Conservation (phyloP, 1,140 invertebrate genomes). For the honey bee (Apis mellifera) region DNA sequence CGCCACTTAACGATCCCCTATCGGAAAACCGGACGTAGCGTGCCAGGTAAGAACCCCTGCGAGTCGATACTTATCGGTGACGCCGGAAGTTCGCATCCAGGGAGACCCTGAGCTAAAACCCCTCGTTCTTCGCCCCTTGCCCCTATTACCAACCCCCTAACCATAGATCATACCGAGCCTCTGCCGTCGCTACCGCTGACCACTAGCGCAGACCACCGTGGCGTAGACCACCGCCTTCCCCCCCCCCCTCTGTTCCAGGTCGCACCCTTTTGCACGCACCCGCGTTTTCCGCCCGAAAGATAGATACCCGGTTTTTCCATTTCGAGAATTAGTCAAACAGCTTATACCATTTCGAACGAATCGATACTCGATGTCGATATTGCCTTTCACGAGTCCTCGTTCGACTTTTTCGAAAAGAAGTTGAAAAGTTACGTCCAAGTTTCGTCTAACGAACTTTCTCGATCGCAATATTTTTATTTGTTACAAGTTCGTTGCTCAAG, state of each 20-base stretch:
- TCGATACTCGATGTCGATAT: no score
- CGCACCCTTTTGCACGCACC: neutral
- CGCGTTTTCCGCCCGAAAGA: neutral
- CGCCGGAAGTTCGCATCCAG: conserved; percentile 38
- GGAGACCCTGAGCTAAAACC: neutral
- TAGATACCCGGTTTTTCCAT: conserved; percentile 37
- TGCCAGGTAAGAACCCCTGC: conserved; percentile 48
- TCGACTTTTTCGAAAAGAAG: no score
- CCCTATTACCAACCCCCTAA: neutral
- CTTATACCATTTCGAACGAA: no score
- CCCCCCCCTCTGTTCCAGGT: neutral
- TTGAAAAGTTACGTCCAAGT: no score
- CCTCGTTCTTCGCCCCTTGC: neutral
- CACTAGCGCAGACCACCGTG: neutral
- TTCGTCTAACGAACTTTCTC: no score
- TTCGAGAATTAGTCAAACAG: conserved; percentile 20
- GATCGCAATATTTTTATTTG: no score
- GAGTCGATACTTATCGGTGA: conserved; percentile 49
- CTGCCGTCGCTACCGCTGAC: no score
- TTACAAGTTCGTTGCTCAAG: no score
- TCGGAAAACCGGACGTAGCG: conserved; percentile 45
- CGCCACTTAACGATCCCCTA: neutral
- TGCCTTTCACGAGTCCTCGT: no score
- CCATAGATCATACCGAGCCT: conserved; percentile 5
- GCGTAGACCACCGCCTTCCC: neutral